Percentiles rank a stretch among this genome's conserved stretches.
These are phyloP conservation scores for Cheilosia vernalis DNA, from an alignment of 2,888 invertebrate genomes.

Conservation along the genomic window DNA sequence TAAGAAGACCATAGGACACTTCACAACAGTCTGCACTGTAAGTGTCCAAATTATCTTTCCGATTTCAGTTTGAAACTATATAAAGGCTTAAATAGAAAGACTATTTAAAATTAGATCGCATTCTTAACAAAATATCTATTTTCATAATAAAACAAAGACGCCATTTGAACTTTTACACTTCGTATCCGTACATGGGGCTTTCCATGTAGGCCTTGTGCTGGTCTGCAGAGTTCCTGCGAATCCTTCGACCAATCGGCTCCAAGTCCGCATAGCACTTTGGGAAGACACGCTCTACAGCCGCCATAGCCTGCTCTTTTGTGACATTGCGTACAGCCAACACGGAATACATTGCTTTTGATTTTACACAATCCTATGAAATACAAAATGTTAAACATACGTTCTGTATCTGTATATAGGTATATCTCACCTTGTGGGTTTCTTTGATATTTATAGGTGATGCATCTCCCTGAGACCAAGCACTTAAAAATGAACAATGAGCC, in stretches of 20 bases:
- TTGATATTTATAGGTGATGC: slow-evolving; percentile 89
- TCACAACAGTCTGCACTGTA: too few relatives aligned
- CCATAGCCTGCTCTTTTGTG: slow-evolving; percentile 87
- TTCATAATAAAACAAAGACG: slow-evolving; percentile 5
- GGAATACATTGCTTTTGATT: slow-evolving; percentile 92
- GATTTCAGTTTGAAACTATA: too few relatives aligned
- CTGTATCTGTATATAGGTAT: too few relatives aligned
- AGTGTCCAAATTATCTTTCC: too few relatives aligned
- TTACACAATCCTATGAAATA: slow-evolving; percentile 90
- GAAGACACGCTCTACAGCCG: slow-evolving; percentile 94
- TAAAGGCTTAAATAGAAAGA: too few relatives aligned
- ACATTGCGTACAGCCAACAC: slow-evolving; percentile 92
- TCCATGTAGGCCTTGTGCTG: slow-evolving; percentile 90
- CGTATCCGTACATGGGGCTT: slow-evolving; percentile 91
- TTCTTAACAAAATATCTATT: slow-evolving; percentile 2
- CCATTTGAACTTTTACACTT: slow-evolving; percentile 80
- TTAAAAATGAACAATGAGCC: slow-evolving; percentile 94
- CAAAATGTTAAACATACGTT: background rate
- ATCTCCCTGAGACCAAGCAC: slow-evolving; percentile 89
- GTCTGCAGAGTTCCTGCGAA: slow-evolving; percentile 90
- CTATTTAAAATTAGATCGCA: background rate
- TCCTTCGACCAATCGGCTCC: slow-evolving; percentile 94
- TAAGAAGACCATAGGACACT: too few relatives aligned
- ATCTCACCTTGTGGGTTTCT: slow-evolving; percentile 89
- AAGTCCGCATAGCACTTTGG: slow-evolving; percentile 95